phyloP scores from a whole-genome alignment of 92 coral and sea anemone genomes.

The Parazoanthus atlanticus region DNA sequence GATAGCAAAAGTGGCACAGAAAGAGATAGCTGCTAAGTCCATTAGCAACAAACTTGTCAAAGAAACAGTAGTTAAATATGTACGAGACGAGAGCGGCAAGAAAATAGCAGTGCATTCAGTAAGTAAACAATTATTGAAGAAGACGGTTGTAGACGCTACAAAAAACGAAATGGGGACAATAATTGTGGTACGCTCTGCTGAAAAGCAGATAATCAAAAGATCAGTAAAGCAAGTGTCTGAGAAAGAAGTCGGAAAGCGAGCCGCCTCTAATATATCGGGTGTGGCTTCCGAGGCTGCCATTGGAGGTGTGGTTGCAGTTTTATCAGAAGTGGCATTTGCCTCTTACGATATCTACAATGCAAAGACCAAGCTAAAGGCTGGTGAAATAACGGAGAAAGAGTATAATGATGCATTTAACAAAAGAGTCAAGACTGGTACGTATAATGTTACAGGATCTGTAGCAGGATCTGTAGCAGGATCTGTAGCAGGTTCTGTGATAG shows the following conservation, averaged over 20 bases:
- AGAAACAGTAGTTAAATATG: constrained; percentile 1
- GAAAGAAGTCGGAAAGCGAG: constrained; percentile 26
- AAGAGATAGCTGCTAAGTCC: background rate
- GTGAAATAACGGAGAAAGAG: background rate
- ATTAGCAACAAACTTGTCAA: background rate
- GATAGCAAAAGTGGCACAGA: background rate
- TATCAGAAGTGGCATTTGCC: constrained; percentile 10
- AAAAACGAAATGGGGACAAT: background rate
- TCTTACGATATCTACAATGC: constrained; percentile 15
- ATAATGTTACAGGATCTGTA: constrained; percentile 13
- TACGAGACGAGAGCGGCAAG: constrained; percentile 12
- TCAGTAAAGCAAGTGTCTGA: background rate
- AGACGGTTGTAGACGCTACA: background rate
- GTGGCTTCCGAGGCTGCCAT: constrained; percentile 5
- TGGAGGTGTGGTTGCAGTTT: constrained; percentile 8
- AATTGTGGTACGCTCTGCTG: background rate
- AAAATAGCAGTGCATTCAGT: constrained; percentile 14
- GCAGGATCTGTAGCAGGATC: constrained; percentile 24
- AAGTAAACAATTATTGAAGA: background rate
- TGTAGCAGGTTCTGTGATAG: constrained; percentile 21
- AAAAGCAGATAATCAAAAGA: background rate
- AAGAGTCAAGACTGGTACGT: constrained; percentile 27
- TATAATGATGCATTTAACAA: constrained; percentile 7
- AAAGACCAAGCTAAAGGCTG: background rate
- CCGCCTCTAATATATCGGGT: background rate